Evolutionary conservation across 1,140 invertebrate species (phyloP), one percentile per base, ranked within the genome.

Genomic region (Apocrypta bakeri): DNA sequence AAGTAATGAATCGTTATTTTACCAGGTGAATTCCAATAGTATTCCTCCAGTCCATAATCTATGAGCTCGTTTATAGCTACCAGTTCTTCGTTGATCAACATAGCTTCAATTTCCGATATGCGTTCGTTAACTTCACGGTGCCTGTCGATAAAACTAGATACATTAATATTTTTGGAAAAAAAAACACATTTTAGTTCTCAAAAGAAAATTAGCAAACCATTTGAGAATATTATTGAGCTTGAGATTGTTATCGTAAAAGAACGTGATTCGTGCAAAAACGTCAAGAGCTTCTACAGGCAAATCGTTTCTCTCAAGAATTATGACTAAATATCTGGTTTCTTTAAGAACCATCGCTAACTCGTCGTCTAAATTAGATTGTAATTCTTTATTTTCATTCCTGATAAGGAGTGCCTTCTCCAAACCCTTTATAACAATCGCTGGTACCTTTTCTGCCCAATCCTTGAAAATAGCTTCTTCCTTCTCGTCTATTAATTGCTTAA

Each of bases 21-120:
- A 94, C 94, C 93, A 84, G 91, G 85, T 31, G 91, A 92, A 85
- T 94, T 93, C 95, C 95, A 95, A 81, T 92, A 93, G n/a, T 95
- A 89, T 24, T 90, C 88, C 56, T 92, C 87, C 84, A 94, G 93
- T 2, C 93, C 94, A 56, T 93, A 86, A 56, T 93, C 85, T 81
- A 95, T 91, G 25, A 93, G 88, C n/a, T 87, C 77, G 85, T 95
- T 94, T 61, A 96, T 94, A 6, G 89, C 89, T 24, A 90, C 85
- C 24, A 95, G 87, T 87, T 95, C 94, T 33, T 92, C 86, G 84
- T 93, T 88, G 24, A 95, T 89, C 12, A 95, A 87, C n/a, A 92
- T 91, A 76, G 91, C 92, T 87, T 95, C 95, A 27, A 94, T 92
- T 27, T 92, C 89, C 8, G 92, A 90, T n/a, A 92, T 90, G 7